Evolutionary conservation across 2,113 vertebrate genomes (phyloP).

Genomic region (Myanophis thanlyinensis): DNA sequence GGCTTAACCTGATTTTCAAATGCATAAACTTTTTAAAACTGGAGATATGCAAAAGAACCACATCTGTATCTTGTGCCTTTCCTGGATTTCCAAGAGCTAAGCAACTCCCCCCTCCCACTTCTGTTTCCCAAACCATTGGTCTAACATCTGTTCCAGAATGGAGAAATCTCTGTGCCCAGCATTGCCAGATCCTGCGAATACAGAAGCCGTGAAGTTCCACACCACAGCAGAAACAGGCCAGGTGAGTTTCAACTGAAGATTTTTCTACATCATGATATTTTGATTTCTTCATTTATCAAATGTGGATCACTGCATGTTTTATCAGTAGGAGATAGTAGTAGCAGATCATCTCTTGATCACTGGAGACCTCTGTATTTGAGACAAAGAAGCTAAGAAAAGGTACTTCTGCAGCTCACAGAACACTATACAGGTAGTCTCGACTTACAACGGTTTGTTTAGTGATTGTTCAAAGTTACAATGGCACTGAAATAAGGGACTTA

Average conservation of each 20-base stretch:
- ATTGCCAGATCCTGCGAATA: constrained; percentile 40
- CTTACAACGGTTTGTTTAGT: background rate
- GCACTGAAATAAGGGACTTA: background rate
- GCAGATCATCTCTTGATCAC: background rate
- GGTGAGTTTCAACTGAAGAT: constrained; percentile 36
- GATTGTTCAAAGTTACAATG: too few species aligned
- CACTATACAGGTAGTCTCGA: background rate
- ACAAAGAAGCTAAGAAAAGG: background rate
- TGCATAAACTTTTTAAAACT: background rate
- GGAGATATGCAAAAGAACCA: background rate
- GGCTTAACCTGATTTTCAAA: background rate
- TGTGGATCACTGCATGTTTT: background rate
- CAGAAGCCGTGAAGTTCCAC: constrained; percentile 39
- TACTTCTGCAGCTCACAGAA: background rate
- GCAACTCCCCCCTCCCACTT: fast-evolving
- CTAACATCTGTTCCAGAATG: constrained; percentile 15
- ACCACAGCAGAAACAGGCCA: fast-evolving
- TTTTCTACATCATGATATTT: background rate
- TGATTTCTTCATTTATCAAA: background rate
- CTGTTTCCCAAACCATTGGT: background rate
- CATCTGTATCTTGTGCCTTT: background rate
- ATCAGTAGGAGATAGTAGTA: background rate
- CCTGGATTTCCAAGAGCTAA: too few species aligned
- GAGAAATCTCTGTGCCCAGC: constrained; percentile 33
- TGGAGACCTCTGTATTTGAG: background rate